Conservation (phyloP, 2,797 vertebrate genomes). For the Silurus lanzhouensis region DNA sequence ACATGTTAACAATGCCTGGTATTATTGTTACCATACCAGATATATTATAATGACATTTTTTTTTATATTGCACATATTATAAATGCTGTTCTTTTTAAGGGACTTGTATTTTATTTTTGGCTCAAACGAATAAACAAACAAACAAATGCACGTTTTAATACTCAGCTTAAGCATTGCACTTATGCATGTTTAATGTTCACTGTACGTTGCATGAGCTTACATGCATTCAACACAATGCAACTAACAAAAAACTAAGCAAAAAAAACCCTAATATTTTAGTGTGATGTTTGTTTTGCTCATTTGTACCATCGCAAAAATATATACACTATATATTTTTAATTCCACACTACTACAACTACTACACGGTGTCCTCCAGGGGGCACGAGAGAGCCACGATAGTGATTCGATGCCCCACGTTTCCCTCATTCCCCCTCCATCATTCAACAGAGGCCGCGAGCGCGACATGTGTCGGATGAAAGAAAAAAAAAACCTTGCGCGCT, state of each 20-base stretch:
- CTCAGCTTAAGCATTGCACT: neutral
- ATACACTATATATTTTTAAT: no score
- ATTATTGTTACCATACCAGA: no score
- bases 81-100: neutral
- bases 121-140: neutral
- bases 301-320: no score
- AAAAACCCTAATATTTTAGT: no score
- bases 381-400: neutral
- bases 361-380: constrained; percentile 36
- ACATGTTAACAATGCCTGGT: neutral
- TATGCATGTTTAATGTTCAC: neutral
- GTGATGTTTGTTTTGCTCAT: no score
- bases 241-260: no score
- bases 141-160: neutral
- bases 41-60: no score
- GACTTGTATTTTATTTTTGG: neutral
- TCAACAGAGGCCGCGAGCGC: constrained; percentile 35
- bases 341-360: no score
- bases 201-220: neutral
- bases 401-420: constrained; percentile 32
- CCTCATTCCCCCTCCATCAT: constrained; percentile 43
- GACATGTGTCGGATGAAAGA: constrained; percentile 54
- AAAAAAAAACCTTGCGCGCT: constrained; percentile 53
- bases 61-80: no score
- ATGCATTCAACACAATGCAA: no score